Base-by-base conservation (phyloP, 2,113 vertebrate species). In the Fregata magnificens region DNA sequence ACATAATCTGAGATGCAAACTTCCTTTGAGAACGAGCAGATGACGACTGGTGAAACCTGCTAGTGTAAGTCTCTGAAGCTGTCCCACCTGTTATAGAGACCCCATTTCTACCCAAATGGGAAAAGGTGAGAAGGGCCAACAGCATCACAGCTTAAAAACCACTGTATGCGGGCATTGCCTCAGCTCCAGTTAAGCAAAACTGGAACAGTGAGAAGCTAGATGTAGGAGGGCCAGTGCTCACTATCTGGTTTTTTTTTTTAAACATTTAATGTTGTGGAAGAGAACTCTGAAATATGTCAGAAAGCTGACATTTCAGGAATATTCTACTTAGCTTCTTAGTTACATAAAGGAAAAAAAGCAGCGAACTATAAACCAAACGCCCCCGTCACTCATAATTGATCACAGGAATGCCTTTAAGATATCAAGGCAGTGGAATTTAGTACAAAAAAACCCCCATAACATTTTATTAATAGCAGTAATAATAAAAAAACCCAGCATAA, bases 361-460 rank as follows among this genome's bases (percentile, higher is more conserved):
- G 22, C 18, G 52, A 58, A 49, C n/a, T 58, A 50, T 20, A n/a
- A 86, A 72, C 18, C 16, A 66, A 70, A 72, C 6, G 16, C 3
- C 7, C 25, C 26, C 16, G 31, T 53, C 26, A 34, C 16, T 72
- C 45, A 53, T 29, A 34, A 66, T 58, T 21, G 63, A 40, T 66
- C 45, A 72, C n/a, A 86, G 45, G 26, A 77, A 59, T 53, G 40
- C 8, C 58, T 86, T 47, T 32, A 83, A 32, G 24, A 69, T 69
- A 67, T 4, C 2, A 1, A 88, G 25, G 15, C 42, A 69, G 32
- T 40, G 14, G 65, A 82, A 86, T 62, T 45, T 44, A n/a, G 28
- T 24, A 71, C 16, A 7, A 38, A 40, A 53, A 40, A 38, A 44
- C 8, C 0, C 3, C 10, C 10, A 1, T 10, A 63, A 32, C 0